Conservation (phyloP, 1,140 invertebrate species). For the Protaetia brevitarsis region DNA sequence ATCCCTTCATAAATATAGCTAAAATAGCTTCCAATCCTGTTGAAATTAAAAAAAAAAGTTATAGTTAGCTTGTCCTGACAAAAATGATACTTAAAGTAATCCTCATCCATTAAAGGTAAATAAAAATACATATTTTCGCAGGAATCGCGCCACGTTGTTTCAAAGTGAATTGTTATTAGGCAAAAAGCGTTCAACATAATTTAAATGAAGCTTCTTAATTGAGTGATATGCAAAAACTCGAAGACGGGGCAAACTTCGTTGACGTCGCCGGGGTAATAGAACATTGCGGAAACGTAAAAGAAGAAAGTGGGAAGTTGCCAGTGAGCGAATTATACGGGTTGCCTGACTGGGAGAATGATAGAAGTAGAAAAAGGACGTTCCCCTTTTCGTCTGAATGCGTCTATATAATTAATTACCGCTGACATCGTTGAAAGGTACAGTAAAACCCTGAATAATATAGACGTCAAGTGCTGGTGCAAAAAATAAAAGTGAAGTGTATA, state of each 20-base stretch:
- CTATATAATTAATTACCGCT: conserved; percentile 11
- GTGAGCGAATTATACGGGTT: conserved; percentile 4
- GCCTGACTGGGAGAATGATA: conserved; percentile 1
- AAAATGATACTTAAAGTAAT: conserved; percentile 2
- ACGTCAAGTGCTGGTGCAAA: neutral
- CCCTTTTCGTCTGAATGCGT: conserved; percentile 8
- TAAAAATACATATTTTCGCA: neutral
- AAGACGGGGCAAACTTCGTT: conserved; percentile 7
- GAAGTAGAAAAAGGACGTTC: conserved; percentile 11
- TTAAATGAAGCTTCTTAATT: conserved; percentile 34
- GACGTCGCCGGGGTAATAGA: neutral
- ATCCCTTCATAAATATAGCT: too few species aligned
- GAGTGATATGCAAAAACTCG: conserved; percentile 22
- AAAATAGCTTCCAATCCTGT: too few species aligned
- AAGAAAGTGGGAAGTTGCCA: conserved; percentile 14
- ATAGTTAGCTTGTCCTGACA: too few species aligned
- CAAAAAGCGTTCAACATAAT: conserved; percentile 28
- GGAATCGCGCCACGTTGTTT: neutral
- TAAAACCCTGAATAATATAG: neutral
- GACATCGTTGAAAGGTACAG: neutral
- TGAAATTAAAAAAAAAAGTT: too few species aligned
- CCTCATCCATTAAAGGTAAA: neutral
- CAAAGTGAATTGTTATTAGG: conserved; percentile 6
- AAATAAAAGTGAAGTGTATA: neutral
- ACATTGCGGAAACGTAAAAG: neutral